Conservation (phyloP, 2,888 invertebrate species). For the Plagodis dolabraria region DNA sequence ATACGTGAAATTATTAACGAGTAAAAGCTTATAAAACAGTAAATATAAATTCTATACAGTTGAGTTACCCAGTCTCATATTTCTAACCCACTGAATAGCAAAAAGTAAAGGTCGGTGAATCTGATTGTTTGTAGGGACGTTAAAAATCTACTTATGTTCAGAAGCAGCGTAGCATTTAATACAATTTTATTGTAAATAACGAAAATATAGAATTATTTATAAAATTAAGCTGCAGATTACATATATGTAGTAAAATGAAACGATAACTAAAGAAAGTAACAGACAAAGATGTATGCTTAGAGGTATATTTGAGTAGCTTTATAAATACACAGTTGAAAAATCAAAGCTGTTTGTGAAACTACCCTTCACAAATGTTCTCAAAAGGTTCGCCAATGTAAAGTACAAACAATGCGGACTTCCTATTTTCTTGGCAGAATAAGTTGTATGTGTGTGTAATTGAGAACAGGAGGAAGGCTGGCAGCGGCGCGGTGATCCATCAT, state of each 20-base stretch:
- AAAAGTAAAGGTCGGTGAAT: constrained; percentile 20
- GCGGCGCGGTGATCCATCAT: constrained; percentile 82
- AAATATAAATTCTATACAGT: background rate
- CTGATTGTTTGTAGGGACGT: constrained; percentile 1
- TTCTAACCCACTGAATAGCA: constrained; percentile 26
- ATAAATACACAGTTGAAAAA: no score
- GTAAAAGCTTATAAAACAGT: no score
- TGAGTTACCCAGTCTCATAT: constrained; percentile 2
- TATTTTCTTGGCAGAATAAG: constrained; percentile 38
- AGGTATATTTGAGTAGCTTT: no score
- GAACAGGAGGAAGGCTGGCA: constrained; percentile 72
- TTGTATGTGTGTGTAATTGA: constrained; percentile 75
- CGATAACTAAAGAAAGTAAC: no score
- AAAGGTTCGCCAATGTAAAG: constrained; percentile 29
- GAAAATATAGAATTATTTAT: no score
- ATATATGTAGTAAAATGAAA: no score
- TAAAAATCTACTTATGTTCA: background rate
- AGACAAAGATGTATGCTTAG: no score
- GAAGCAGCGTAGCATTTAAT: no score
- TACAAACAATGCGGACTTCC: constrained; percentile 35
- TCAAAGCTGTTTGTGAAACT: constrained; percentile 10
- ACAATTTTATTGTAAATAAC: no score
- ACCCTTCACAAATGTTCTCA: constrained; percentile 8
- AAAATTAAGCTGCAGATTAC: no score
- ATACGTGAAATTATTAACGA: no score